Evolutionary conservation across 35 echinoderm and acorn worm species (phyloP).

Genomic region (Nesometra sesokonis): DNA sequence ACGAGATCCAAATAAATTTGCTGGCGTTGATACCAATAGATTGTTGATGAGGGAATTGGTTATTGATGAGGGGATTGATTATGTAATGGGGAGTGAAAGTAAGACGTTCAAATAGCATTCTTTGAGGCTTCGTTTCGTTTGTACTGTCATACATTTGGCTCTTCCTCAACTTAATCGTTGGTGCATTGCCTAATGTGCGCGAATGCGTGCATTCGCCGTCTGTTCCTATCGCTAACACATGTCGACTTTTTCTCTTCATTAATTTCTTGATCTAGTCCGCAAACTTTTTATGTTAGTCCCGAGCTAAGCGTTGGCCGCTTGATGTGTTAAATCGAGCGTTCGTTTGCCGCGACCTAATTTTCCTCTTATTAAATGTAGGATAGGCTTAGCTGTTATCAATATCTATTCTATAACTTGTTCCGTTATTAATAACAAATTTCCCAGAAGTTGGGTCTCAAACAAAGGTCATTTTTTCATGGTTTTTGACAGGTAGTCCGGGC

Average conservation of each 20-base stretch:
- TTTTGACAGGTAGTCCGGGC: no score
- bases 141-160: neutral
- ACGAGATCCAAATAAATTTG: neutral
- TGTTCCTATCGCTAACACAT: neutral
- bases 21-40: no score
- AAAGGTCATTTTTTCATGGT: no score
- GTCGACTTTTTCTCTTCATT: neutral
- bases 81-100: neutral
- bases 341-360: neutral
- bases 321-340: neutral
- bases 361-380: neutral
- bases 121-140: neutral
- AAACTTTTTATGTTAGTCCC: neutral
- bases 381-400: neutral
- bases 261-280: neutral
- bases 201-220: neutral
- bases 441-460: no score
- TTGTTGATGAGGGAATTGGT: no score
- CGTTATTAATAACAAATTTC: no score
- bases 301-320: neutral
- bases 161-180: neutral
- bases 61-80: no score
- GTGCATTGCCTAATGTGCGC: neutral
- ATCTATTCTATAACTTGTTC: neutral
- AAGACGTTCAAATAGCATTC: no score